Conservation (phyloP, 2,113 vertebrate genomes). For the Oostethus manadensis region DNA sequence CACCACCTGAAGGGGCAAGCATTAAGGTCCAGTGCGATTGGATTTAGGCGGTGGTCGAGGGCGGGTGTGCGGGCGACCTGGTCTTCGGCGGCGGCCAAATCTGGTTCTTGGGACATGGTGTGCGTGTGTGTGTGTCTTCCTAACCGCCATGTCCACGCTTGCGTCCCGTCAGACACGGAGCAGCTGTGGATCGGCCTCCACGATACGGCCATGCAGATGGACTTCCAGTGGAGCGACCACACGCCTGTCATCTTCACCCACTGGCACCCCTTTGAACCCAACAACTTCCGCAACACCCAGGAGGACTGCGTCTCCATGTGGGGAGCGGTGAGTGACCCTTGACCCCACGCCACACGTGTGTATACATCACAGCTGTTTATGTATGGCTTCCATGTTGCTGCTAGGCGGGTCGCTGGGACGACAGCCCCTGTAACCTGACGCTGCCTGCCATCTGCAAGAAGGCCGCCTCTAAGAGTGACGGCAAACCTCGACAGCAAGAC, state of each 20-base stretch:
- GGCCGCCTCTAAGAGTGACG: constrained; percentile 77
- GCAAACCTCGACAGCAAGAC: constrained; percentile 78
- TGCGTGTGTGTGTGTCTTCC: background rate
- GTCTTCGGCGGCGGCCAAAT: too few species aligned
- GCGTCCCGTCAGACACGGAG: constrained; percentile 75
- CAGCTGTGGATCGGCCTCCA: constrained; percentile 97
- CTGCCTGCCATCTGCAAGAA: constrained; percentile 95
- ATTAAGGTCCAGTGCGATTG: too few species aligned
- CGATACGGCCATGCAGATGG: constrained; percentile 91
- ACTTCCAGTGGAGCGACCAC: constrained; percentile 94
- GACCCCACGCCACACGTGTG: background rate
- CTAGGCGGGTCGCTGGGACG: constrained; percentile 95
- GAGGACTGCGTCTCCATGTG: constrained; percentile 96
- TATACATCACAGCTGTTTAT: constrained; percentile 20
- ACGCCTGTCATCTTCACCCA: constrained; percentile 88
- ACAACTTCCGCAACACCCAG: constrained; percentile 90
- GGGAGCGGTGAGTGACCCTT: constrained; percentile 82
- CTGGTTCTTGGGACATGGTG: too few species aligned
- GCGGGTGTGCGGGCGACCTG: too few species aligned
- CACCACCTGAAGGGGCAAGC: too few species aligned
- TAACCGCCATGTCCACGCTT: background rate
- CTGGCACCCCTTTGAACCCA: constrained; percentile 96
- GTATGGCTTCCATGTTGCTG: constrained; percentile 28
- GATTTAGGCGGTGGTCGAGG: too few species aligned
- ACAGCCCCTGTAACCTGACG: constrained; percentile 92